phyloP scores from a whole-genome alignment of 2,113 vertebrate species.

The Hylia prasina region DNA sequence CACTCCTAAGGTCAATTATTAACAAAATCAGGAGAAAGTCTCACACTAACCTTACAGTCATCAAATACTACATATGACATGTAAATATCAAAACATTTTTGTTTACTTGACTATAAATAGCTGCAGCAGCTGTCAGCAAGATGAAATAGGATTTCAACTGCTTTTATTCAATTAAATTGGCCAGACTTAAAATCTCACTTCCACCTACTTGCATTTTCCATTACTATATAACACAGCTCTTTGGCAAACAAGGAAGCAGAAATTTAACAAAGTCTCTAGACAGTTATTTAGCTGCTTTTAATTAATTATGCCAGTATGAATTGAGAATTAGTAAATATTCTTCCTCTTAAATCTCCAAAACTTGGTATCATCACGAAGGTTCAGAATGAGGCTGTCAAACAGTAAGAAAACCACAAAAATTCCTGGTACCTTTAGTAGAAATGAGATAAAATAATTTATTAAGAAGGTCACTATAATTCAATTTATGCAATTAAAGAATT shows the following conservation, averaged over 20 bases:
- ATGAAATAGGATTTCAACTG: not conserved
- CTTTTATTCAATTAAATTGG: slow-evolving; percentile 31
- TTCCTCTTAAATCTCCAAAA: not conserved
- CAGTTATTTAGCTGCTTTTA: slow-evolving; percentile 33
- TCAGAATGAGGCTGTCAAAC: not conserved
- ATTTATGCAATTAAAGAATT: not conserved
- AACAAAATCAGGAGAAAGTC: not conserved
- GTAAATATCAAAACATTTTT: not conserved
- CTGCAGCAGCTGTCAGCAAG: not conserved
- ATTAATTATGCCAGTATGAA: slow-evolving; percentile 27
- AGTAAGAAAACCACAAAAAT: not conserved
- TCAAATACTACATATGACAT: not conserved
- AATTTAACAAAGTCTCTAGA: slow-evolving; percentile 16
- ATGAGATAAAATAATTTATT: not conserved
- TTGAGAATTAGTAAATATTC: not conserved
- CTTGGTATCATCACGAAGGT: not conserved
- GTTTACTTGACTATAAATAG: slow-evolving; percentile 6
- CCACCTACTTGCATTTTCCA: not conserved
- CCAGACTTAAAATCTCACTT: slow-evolving; percentile 22
- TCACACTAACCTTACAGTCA: not conserved
- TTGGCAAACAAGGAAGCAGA: slow-evolving; percentile 1
- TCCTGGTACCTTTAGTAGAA: not conserved
- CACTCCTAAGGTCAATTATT: not conserved
- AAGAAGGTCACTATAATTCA: not conserved
- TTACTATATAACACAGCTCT: not conserved